A percentile compares a stretch with the other conserved stretches of the same genome.
phyloP scores from a whole-genome alignment of 2,888 invertebrate genomes.

The Psylliodes chrysocephalus region DNA sequence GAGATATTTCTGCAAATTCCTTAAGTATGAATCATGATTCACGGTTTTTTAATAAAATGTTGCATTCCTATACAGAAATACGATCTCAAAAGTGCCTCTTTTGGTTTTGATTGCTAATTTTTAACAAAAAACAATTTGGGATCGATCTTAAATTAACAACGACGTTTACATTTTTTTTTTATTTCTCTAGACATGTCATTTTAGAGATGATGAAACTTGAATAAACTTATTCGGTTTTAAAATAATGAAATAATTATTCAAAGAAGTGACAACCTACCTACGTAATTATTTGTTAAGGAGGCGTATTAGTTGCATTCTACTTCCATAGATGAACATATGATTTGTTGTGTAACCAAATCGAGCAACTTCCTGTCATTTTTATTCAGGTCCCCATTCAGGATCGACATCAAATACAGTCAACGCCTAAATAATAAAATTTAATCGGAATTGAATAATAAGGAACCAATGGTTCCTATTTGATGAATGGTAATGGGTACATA shows the following conservation, averaged over 20 bases:
- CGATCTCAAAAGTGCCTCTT: neutral
- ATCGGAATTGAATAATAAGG: constrained; percentile 5
- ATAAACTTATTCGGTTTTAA: neutral
- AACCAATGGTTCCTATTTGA: neutral
- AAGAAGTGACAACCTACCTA: constrained; percentile 34
- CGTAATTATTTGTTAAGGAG: constrained; percentile 31
- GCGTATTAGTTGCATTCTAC: constrained; percentile 42
- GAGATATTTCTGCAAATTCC: constrained; percentile 38
- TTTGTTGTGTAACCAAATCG: constrained; percentile 45
- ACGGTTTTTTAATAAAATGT: neutral
- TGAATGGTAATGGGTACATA: neutral
- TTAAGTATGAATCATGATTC: constrained; percentile 38
- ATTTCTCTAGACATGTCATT: constrained; percentile 17
- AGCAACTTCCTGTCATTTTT: constrained; percentile 45
- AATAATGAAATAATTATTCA: constrained; percentile 7
- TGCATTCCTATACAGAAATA: neutral
- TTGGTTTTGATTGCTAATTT: neutral
- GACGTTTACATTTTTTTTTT: constrained; percentile 11
- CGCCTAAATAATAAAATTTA: constrained; percentile 24
- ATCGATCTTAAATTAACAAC: constrained; percentile 10
- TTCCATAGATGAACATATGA: constrained; percentile 44
- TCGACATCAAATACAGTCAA: constrained; percentile 29
- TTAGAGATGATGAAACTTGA: neutral
- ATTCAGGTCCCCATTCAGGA: constrained; percentile 14
- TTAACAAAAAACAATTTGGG: constrained; percentile 1